These are phyloP conservation scores for Plodia interpunctella DNA, from an alignment of 1,140 invertebrate genomes.

Conservation along the genomic window DNA sequence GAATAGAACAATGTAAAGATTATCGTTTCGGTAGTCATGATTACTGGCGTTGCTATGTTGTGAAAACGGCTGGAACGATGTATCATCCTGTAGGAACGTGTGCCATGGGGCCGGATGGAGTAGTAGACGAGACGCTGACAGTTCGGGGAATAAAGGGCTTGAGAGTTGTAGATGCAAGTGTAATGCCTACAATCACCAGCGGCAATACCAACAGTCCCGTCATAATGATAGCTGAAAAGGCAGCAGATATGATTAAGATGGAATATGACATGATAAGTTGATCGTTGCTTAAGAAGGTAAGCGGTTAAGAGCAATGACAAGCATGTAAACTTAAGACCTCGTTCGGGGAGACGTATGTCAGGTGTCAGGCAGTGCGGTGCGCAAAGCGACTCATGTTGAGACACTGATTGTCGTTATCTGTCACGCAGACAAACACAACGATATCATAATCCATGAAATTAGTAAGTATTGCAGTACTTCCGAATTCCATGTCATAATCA, in stretches of 20 bases:
- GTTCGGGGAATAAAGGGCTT: slow-evolving; percentile 69
- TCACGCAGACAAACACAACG: no score
- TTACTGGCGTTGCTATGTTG: slow-evolving; percentile 79
- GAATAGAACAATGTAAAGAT: slow-evolving; percentile 69
- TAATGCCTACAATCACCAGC: slow-evolving; percentile 40
- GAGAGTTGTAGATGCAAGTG: slow-evolving; percentile 39
- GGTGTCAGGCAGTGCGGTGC: no score
- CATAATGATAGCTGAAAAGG: slow-evolving; percentile 82
- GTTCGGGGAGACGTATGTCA: no score
- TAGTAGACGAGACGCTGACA: slow-evolving; percentile 73
- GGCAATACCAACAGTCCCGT: slow-evolving; percentile 44
- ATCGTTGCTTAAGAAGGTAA: neutral
- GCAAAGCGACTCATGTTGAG: no score
- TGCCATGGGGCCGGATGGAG: slow-evolving; percentile 78
- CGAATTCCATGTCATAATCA: no score
- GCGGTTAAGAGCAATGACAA: neutral
- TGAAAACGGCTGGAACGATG: slow-evolving; percentile 36
- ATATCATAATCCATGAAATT: no score
- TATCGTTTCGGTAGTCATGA: slow-evolving; percentile 79
- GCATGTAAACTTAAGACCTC: no score
- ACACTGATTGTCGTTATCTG: no score
- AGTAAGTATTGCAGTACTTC: no score
- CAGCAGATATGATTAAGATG: slow-evolving; percentile 79
- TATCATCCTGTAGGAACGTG: slow-evolving; percentile 72
- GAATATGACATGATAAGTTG: neutral